A percentile compares a stretch with the other conserved stretches of the same genome.
Evolutionary conservation across 2,888 invertebrate species (phyloP).

Genomic region (Spisula subtruncata): DNA sequence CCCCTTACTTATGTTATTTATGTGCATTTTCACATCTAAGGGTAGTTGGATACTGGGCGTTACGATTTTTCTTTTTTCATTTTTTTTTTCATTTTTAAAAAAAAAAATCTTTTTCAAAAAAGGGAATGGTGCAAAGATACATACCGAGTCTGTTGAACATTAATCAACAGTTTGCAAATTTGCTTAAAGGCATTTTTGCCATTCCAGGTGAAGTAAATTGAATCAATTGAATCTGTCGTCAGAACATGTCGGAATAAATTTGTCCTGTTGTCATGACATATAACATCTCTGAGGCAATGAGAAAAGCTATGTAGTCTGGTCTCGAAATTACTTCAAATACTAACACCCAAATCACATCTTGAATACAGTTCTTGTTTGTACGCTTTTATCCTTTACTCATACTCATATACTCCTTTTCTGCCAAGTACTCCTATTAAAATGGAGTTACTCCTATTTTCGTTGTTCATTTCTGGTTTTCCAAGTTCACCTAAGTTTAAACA

Average conservation of each 20-base stretch:
- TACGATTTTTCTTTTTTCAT: too few relatives aligned
- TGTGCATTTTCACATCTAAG: not conserved
- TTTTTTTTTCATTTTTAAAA: too few relatives aligned
- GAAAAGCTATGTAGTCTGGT: not conserved
- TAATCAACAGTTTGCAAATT: not conserved
- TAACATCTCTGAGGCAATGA: not conserved
- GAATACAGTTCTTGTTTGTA: too few relatives aligned
- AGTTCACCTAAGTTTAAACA: too few relatives aligned
- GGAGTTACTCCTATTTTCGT: too few relatives aligned
- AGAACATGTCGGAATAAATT: not conserved
- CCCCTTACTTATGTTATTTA: not conserved
- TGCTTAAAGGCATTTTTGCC: not conserved
- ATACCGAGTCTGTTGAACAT: slow-evolving; percentile 9
- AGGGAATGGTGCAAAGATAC: not conserved
- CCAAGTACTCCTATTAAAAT: too few relatives aligned
- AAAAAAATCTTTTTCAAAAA: not conserved
- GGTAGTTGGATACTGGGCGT: too few relatives aligned
- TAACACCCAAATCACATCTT: too few relatives aligned
- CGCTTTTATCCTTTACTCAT: too few relatives aligned
- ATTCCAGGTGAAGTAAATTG: slow-evolving; percentile 16
- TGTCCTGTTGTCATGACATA: not conserved
- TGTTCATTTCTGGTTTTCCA: too few relatives aligned
- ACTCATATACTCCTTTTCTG: too few relatives aligned
- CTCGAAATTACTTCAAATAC: too few relatives aligned
- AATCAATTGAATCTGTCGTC: slow-evolving; percentile 13